Conservation (phyloP, 2,113 vertebrate genomes). For the Myiagra hebetior region DNA sequence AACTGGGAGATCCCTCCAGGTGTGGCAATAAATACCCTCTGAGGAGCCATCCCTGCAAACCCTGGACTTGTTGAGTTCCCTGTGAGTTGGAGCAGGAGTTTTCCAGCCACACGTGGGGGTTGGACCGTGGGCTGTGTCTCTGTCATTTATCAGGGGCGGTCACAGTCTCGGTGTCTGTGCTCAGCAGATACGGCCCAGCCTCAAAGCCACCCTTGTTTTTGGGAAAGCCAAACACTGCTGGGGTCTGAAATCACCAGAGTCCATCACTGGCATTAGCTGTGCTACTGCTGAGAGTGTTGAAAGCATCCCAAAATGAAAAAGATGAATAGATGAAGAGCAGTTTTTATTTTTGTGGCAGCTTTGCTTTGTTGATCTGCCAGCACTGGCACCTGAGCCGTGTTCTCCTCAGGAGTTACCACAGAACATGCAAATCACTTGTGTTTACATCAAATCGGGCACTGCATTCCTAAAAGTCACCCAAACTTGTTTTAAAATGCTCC, state of each 20-base stretch:
- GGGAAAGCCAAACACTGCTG: not conserved
- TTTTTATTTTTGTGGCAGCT: not conserved
- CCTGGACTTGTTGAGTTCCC: accelerated
- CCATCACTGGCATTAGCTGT: accelerated
- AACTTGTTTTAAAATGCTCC: not conserved
- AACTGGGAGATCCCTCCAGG: not conserved
- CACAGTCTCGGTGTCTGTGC: accelerated
- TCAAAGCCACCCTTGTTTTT: not conserved
- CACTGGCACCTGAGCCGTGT: accelerated
- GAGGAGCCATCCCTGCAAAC: not conserved
- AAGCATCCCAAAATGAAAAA: not conserved
- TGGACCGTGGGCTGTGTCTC: not conserved
- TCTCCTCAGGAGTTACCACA: not conserved
- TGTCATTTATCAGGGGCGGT: not conserved
- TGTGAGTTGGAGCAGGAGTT: accelerated
- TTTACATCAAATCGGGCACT: not conserved
- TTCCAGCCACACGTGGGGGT: accelerated
- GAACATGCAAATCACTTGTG: not conserved
- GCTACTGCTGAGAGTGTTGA: not conserved
- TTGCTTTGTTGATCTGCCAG: not conserved
- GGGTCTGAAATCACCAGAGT: not conserved
- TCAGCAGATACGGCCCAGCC: accelerated
- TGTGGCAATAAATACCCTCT: not conserved
- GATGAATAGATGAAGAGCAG: not conserved
- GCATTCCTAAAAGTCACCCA: not conserved